phyloP scores from a whole-genome alignment of 2,888 invertebrate species.

The Ecdyonurus torrentis region DNA sequence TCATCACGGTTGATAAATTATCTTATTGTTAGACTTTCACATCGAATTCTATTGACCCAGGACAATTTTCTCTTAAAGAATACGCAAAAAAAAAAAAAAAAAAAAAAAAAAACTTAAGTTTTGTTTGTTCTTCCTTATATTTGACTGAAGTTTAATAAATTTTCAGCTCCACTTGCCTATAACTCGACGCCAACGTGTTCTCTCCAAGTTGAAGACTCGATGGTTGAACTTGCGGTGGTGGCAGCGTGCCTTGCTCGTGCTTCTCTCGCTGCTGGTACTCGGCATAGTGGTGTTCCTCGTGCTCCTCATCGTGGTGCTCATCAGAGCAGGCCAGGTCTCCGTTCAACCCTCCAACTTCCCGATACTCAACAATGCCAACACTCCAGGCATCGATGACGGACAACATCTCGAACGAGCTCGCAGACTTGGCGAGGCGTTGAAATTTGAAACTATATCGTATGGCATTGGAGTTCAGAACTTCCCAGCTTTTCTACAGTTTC shows the following conservation, averaged over 20 bases:
- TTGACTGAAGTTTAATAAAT: too few species aligned
- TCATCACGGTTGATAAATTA: too few species aligned
- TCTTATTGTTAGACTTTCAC: too few species aligned
- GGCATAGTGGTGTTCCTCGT: background rate
- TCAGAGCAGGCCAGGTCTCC: background rate
- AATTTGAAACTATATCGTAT: background rate
- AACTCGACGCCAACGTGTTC: too few species aligned
- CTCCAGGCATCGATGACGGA: background rate
- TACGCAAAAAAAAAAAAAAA: too few species aligned
- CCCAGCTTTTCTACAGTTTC: background rate
- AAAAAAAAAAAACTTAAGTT: too few species aligned
- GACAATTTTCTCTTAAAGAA: too few species aligned
- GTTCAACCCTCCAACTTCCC: background rate
- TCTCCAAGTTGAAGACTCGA: background rate
- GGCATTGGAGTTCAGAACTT: background rate
- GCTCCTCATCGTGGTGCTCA: background rate
- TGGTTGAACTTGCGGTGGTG: background rate
- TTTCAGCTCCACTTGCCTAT: too few species aligned
- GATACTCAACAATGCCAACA: background rate
- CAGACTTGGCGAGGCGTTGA: background rate
- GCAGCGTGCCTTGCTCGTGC: background rate
- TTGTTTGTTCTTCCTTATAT: too few species aligned
- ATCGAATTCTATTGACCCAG: too few species aligned
- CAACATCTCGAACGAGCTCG: background rate
- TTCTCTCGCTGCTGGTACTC: background rate